A percentile compares a stretch with the other conserved stretches of the same genome.
These are phyloP conservation scores for Meriones psammophilus DNA, from an alignment of 2,797 vertebrate genomes.

Conservation along the genomic window DNA sequence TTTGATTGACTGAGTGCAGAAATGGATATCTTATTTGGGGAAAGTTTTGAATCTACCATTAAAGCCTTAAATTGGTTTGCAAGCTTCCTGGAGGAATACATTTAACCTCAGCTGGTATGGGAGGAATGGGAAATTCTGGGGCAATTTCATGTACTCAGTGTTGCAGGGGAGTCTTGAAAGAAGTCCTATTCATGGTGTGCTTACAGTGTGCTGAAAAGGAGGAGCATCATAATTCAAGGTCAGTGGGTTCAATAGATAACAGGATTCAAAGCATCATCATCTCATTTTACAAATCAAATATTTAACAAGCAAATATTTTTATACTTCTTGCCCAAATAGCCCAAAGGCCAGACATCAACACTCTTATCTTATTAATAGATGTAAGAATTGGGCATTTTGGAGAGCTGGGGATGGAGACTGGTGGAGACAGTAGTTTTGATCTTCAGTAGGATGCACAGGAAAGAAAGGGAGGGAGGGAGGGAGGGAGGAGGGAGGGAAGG, in stretches of 20 bases:
- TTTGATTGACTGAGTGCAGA: neutral
- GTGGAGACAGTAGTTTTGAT: neutral
- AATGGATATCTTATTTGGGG: neutral
- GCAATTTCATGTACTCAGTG: neutral
- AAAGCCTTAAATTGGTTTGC: neutral
- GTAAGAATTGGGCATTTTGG: neutral
- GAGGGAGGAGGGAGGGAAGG: no score
- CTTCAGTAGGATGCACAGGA: neutral
- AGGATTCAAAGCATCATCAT: neutral
- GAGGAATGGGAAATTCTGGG: neutral
- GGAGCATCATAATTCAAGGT: rapidly evolving
- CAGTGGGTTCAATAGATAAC: neutral
- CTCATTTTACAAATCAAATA: neutral
- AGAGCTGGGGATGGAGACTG: neutral
- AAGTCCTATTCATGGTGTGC: no score
- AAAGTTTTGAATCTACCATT: neutral
- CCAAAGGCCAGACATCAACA: no score
- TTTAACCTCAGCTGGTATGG: neutral
- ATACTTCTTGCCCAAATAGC: neutral
- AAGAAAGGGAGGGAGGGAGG: neutral
- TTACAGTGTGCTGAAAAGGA: neutral
- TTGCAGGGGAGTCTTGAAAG: neutral
- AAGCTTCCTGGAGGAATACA: neutral
- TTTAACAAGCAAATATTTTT: neutral
- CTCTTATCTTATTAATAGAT: rapidly evolving